phyloP scores from a whole-genome alignment of 2,797 vertebrate species.

The Prunella strophiata region DNA sequence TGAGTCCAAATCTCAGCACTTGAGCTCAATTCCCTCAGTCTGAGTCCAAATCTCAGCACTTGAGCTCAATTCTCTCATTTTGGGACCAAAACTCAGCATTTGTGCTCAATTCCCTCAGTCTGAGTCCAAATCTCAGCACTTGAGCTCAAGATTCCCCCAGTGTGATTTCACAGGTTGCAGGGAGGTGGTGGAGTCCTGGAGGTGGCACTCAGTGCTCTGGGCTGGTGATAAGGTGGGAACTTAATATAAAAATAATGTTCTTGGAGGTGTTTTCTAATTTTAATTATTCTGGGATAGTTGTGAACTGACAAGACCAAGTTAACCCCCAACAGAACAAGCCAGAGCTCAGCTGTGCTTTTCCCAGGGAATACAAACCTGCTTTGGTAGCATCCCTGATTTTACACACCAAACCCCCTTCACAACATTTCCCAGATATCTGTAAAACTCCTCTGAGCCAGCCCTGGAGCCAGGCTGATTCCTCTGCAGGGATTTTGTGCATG shows the following conservation, averaged over 20 bases:
- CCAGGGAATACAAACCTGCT: background rate
- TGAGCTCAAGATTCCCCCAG: background rate
- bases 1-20: background rate
- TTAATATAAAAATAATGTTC: background rate
- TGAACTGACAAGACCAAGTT: background rate
- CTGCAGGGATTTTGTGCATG: background rate
- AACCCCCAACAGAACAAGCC: background rate
- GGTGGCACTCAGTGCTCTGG: background rate
- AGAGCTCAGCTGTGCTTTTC: background rate
- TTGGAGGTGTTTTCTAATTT: background rate
- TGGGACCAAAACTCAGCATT: background rate
- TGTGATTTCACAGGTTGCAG: background rate
- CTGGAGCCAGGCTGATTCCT: background rate
- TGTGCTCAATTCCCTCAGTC: background rate
- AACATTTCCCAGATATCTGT: background rate
- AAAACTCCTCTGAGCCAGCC: background rate
- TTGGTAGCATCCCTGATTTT: background rate
- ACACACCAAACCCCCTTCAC: background rate
- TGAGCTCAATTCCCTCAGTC: background rate
- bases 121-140: accelerated
- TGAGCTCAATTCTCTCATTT: background rate
- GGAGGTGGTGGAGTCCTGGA: background rate
- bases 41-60: accelerated
- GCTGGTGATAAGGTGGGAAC: background rate
- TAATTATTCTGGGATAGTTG: background rate